phyloP scores from a whole-genome alignment of 2,888 invertebrate genomes.

The Heteropelma amictum region DNA sequence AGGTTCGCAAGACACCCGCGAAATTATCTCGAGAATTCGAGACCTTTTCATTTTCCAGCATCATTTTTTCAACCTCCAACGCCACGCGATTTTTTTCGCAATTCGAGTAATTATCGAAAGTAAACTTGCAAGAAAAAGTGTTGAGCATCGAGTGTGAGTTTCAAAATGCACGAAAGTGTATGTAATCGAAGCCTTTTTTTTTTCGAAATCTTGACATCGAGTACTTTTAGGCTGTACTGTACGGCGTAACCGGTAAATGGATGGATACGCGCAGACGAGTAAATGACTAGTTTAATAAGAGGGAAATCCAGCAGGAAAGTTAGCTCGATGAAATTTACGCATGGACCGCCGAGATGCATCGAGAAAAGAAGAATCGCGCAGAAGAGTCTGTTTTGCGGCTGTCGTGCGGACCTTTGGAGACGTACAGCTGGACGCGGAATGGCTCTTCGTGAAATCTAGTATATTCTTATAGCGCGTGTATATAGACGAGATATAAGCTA shows the following conservation, averaged over 20 bases:
- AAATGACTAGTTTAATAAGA: slow-evolving; percentile 11
- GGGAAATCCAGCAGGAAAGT: slow-evolving; percentile 16
- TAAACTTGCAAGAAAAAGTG: too few relatives aligned
- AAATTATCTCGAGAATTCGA: background rate
- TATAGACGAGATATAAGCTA: background rate
- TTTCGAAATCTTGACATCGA: too few relatives aligned
- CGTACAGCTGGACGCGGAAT: slow-evolving; percentile 46
- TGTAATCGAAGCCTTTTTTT: too few relatives aligned
- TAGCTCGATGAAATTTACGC: slow-evolving; percentile 29
- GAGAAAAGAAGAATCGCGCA: background rate
- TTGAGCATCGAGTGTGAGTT: too few relatives aligned
- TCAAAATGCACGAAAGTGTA: too few relatives aligned
- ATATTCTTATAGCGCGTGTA: background rate
- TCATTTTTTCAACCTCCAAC: background rate
- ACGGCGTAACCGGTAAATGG: background rate
- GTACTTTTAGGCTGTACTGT: background rate
- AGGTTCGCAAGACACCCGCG: background rate
- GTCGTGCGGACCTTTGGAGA: slow-evolving; percentile 38
- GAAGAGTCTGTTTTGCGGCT: slow-evolving; percentile 18
- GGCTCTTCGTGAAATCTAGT: slow-evolving; percentile 12
- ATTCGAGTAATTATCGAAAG: too few relatives aligned
- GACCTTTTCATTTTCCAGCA: background rate
- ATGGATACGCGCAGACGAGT: background rate
- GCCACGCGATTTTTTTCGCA: too few relatives aligned
- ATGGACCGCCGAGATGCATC: slow-evolving; percentile 29